Conservation (phyloP, 2,797 vertebrate genomes). For the Hydrolagus colliei region DNA sequence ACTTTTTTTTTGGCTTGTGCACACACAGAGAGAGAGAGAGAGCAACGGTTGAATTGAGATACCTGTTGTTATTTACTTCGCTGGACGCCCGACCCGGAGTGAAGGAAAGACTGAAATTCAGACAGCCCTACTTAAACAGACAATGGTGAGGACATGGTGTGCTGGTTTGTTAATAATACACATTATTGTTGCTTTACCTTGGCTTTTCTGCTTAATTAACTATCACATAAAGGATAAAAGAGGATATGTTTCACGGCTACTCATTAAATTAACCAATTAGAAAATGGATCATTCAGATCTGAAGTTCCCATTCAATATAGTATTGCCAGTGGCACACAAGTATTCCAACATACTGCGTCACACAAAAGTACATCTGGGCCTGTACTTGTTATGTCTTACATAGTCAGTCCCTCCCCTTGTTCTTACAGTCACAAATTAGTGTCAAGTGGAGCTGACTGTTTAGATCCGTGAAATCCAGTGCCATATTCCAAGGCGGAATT, state of each 20-base stretch:
- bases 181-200: constrained; percentile 11
- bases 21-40: too few species aligned
- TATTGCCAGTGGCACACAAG: neutral
- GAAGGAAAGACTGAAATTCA: neutral
- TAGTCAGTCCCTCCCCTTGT: neutral
- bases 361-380: neutral
- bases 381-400: neutral
- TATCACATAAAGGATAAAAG: neutral
- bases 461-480: neutral
- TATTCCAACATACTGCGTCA: neutral
- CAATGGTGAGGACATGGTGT: neutral
- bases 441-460: neutral
- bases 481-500: too few species aligned
- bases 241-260: neutral
- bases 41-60: neutral
- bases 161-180: neutral
- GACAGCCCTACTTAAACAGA: neutral
- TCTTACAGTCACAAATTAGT: neutral
- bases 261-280: neutral
- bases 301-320: neutral
- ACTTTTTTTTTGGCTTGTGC: too few species aligned
- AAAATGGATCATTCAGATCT: too few species aligned
- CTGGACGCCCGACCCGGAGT: too few species aligned
- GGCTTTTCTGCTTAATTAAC: neutral
- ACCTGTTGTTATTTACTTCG: constrained; percentile 12